A percentile compares a stretch with the other conserved stretches of the same genome.
Evolutionary conservation across 2,113 vertebrate species (phyloP).

Genomic region (Ia io): DNA sequence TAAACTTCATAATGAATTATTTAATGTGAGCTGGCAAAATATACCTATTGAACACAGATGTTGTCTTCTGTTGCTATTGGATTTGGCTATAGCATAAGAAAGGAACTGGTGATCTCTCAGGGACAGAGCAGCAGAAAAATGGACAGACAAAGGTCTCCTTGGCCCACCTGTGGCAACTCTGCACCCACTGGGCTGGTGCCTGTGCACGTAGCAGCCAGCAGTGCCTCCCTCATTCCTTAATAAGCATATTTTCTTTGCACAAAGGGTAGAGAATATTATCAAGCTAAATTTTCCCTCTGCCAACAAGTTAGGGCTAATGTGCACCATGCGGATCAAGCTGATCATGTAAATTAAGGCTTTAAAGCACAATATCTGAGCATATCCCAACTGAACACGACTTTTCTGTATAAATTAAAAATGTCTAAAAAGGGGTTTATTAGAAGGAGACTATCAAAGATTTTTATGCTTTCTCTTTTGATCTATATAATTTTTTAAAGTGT

Average conservation of each 20-base stretch:
- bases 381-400: slow-evolving; percentile 63
- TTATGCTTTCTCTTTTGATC: slow-evolving; percentile 66
- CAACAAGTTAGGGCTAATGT: slow-evolving; percentile 72
- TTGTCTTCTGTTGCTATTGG: slow-evolving; percentile 44
- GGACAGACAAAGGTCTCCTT: not conserved
- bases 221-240: not conserved
- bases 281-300: slow-evolving; percentile 68
- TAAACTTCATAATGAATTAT: slow-evolving; percentile 66
- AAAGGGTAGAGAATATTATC: slow-evolving; percentile 46
- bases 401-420: slow-evolving; percentile 71
- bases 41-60: slow-evolving; percentile 66
- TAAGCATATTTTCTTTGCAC: slow-evolving; percentile 54
- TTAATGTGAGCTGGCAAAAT: slow-evolving; percentile 64
- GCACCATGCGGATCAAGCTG: slow-evolving; percentile 62
- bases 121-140: slow-evolving; percentile 19
- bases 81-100: slow-evolving; percentile 52
- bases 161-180: not conserved
- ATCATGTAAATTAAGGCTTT: slow-evolving; percentile 76
- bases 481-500: slow-evolving; percentile 63
- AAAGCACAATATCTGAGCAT: slow-evolving; percentile 70
- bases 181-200: not conserved
- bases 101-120: slow-evolving; percentile 44
- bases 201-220: not conserved
- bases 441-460: slow-evolving; percentile 65
- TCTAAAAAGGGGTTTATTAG: slow-evolving; percentile 68